Percentiles rank a stretch among this genome's conserved stretches.
phyloP scores from a whole-genome alignment of 1,140 invertebrate genomes.

The Subanguina moxae region DNA sequence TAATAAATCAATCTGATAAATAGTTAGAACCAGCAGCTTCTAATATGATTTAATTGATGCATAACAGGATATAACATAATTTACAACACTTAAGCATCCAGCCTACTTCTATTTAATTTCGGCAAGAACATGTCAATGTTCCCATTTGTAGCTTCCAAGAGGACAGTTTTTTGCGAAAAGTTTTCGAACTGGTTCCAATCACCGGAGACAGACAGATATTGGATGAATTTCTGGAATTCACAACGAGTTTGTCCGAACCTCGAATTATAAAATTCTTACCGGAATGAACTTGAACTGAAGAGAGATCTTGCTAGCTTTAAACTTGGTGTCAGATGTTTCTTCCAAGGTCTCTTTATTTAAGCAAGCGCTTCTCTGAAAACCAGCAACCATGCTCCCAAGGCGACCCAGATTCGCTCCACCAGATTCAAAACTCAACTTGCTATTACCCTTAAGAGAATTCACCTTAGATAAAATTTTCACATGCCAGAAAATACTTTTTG shows the following conservation, averaged over 20 bases:
- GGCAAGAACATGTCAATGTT: conserved; percentile 11
- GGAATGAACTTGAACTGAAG: background rate
- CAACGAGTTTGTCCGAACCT: background rate
- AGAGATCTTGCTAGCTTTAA: conserved; percentile 4
- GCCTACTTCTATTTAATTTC: background rate
- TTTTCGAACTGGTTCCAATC: conserved; percentile 23
- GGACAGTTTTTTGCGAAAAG: conserved; percentile 5
- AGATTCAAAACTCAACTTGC: conserved; percentile 9
- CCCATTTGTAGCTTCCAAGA: background rate
- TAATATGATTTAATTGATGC: no score
- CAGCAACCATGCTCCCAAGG: conserved; percentile 1
- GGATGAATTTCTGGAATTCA: conserved; percentile 17
- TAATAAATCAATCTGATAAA: no score
- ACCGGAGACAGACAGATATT: conserved; percentile 20
- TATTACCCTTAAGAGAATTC: conserved; percentile 10
- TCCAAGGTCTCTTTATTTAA: background rate
- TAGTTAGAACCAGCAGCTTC: no score
- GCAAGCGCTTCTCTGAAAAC: background rate
- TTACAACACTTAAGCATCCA: no score
- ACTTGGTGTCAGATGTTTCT: no score
- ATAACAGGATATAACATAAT: no score
- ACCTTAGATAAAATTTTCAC: background rate
- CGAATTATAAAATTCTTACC: conserved; percentile 7
- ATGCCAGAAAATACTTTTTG: conserved; percentile 9
- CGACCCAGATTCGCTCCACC: conserved; percentile 5